Conservation (phyloP, 2,797 vertebrate genomes). For the Neopelma chrysocephalum region DNA sequence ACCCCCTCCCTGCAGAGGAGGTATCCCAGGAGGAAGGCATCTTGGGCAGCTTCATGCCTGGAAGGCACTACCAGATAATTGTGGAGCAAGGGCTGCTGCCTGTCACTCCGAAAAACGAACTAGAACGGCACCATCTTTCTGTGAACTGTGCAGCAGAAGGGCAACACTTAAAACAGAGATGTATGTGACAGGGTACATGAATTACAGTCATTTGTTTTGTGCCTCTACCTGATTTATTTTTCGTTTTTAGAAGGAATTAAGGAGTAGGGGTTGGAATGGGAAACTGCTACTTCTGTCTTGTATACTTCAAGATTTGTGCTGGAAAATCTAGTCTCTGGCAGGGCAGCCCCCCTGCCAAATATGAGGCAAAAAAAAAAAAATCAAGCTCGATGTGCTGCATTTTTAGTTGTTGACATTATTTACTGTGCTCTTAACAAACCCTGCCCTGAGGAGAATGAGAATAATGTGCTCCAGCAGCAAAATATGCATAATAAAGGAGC, state of each 20-base stretch:
- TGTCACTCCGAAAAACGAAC: neutral
- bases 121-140: neutral
- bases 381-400: neutral
- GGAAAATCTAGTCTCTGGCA: neutral
- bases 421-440: constrained; percentile 1
- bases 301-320: neutral
- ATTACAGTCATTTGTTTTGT: neutral
- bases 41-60: neutral
- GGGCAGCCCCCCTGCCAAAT: neutral
- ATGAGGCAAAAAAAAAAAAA: neutral
- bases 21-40: constrained; percentile 7
- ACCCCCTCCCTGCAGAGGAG: constrained; percentile 13
- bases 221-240: neutral
- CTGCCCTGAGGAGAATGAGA: constrained; percentile 25
- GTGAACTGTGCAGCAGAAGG: neutral
- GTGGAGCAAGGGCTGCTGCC: neutral
- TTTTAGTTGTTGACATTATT: constrained; percentile 41
- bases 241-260: neutral
- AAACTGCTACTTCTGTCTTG: neutral
- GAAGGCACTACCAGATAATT: constrained; percentile 24
- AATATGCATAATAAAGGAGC: constrained; percentile 49
- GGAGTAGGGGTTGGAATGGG: neutral
- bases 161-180: neutral
- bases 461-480: constrained; percentile 33
- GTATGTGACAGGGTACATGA: neutral